These are phyloP conservation scores for Chaetophractus vellerosus DNA, from an alignment of 2,797 vertebrate species.

Conservation along the genomic window DNA sequence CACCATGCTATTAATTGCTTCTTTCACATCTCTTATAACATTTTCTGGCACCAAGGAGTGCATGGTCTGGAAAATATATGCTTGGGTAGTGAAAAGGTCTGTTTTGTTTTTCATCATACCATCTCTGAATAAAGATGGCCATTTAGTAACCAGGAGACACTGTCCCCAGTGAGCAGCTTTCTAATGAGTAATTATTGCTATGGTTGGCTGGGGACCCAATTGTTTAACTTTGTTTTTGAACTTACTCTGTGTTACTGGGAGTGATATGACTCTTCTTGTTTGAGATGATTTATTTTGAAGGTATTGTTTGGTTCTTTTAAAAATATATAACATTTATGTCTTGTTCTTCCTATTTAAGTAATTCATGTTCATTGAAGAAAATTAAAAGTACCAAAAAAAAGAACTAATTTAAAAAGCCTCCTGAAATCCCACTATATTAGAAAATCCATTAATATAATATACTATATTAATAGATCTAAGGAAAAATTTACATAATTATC, in stretches of 20 bases:
- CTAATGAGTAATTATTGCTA: conserved; percentile 43
- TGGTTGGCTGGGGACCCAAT: neutral
- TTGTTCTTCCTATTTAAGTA: conserved; percentile 26
- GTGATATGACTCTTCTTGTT: conserved; percentile 20
- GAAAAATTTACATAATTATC: no score
- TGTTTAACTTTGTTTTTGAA: neutral
- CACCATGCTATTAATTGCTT: neutral
- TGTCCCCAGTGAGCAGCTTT: conserved; percentile 24
- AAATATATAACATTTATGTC: conserved; percentile 13
- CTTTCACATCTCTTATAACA: neutral
- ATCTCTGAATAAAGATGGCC: conserved; percentile 48
- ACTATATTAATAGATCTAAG: no score
- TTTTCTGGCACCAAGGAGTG: neutral
- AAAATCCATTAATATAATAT: no score
- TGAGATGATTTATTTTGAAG: neutral
- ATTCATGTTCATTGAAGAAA: conserved; percentile 30
- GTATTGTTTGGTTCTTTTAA: conserved; percentile 7
- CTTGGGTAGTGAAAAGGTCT: conserved; percentile 23
- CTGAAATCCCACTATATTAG: no score
- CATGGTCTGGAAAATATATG: neutral
- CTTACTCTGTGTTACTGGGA: neutral
- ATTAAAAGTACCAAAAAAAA: conserved; percentile 36
- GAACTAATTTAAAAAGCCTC: neutral
- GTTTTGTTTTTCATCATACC: conserved; percentile 25
- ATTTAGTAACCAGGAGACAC: conserved; percentile 43